Percentiles rank a stretch among this genome's conserved stretches.
These are phyloP conservation scores for Dorcus hopei DNA, from an alignment of 2,888 invertebrate species.

Conservation along the genomic window DNA sequence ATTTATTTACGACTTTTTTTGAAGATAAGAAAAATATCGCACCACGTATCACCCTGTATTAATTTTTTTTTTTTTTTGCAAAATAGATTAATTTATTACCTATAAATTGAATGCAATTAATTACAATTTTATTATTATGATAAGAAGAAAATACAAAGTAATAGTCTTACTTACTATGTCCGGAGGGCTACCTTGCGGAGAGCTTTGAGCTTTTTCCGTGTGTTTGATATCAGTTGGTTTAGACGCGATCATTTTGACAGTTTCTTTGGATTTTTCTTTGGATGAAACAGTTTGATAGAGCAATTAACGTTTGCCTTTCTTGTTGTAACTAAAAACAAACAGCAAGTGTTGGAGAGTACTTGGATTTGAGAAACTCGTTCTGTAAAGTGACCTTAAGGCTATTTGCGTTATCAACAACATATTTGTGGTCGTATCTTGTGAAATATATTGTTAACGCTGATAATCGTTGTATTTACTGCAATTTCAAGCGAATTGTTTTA, in stretches of 20 bases:
- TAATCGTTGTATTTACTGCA: neutral
- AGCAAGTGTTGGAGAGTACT: slow-evolving; percentile 1
- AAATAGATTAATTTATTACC: neutral
- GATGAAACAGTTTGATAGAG: no score
- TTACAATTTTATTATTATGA: neutral
- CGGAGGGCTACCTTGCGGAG: slow-evolving; percentile 7
- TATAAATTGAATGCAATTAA: neutral
- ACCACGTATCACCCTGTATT: neutral
- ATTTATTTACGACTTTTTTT: no score
- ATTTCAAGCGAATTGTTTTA: neutral
- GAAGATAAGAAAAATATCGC: no score
- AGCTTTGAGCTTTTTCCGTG: neutral
- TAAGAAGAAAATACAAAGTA: neutral
- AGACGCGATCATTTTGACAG: slow-evolving; percentile 2
- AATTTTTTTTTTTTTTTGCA: no score
- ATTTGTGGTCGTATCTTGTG: neutral
- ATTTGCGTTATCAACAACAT: slow-evolving; percentile 7
- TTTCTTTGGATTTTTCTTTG: neutral
- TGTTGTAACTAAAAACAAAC: no score
- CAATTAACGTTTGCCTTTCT: no score
- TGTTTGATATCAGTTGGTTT: slow-evolving; percentile 5
- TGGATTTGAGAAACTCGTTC: slow-evolving; percentile 12
- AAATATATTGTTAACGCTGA: neutral
- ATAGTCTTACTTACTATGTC: slow-evolving; percentile 6
- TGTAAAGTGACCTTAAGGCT: slow-evolving; percentile 4